Conservation (phyloP, 2,888 invertebrate genomes). For the Sinopyrophorus schimmeli region DNA sequence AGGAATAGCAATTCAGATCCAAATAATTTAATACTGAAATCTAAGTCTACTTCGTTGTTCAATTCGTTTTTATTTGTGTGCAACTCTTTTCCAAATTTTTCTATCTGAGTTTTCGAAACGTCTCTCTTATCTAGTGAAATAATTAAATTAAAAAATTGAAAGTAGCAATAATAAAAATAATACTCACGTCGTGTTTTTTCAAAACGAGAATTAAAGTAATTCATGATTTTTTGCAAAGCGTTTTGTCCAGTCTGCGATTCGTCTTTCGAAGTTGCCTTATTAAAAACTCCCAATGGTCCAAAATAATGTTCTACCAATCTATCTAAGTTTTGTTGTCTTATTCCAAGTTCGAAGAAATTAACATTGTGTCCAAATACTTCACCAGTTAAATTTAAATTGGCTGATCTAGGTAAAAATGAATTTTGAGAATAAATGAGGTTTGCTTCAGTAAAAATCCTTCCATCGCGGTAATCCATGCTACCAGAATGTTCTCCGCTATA, state of each 20-base stretch:
- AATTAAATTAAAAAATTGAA: not conserved
- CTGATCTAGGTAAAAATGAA: slow-evolving; percentile 76
- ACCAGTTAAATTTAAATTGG: slow-evolving; percentile 71
- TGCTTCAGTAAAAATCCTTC: slow-evolving; percentile 69
- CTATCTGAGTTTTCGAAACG: slow-evolving; percentile 55
- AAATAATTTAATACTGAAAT: slow-evolving; percentile 81
- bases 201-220: slow-evolving; percentile 56
- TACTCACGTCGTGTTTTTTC: slow-evolving; percentile 47
- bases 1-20: slow-evolving; percentile 82
- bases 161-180: not conserved
- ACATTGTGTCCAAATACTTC: slow-evolving; percentile 78
- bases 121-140: slow-evolving; percentile 55
- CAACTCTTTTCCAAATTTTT: slow-evolving; percentile 56
- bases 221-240: slow-evolving; percentile 47
- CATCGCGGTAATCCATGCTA: slow-evolving; percentile 68
- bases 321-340: slow-evolving; percentile 79
- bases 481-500: slow-evolving; percentile 77
- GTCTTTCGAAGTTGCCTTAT: slow-evolving; percentile 57
- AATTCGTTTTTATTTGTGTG: slow-evolving; percentile 59
- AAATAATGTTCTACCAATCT: slow-evolving; percentile 73
- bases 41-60: slow-evolving; percentile 66
- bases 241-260: slow-evolving; percentile 52
- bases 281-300: slow-evolving; percentile 70
- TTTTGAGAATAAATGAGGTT: slow-evolving; percentile 82
- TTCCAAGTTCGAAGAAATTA: slow-evolving; percentile 75